A percentile compares a stretch with the other conserved stretches of the same genome.
Evolutionary conservation across 2,113 vertebrate species (phyloP).

Genomic region (Oryzias curvinotus): DNA sequence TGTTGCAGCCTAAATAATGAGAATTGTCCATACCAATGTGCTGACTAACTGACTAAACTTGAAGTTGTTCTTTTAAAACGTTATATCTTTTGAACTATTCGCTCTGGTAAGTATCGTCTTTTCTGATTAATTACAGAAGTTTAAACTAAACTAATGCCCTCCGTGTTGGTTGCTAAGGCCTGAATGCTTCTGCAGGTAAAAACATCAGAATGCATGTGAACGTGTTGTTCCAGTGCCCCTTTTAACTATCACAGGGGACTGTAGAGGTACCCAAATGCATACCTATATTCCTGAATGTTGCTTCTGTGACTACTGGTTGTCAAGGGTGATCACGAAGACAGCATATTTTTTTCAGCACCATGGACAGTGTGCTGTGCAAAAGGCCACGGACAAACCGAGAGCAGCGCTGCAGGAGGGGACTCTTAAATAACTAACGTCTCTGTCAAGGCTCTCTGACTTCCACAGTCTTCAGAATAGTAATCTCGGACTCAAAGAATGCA

Average conservation of each 20-base stretch:
- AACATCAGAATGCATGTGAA: background rate
- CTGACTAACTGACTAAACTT: background rate
- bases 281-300: constrained; percentile 21
- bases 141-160: constrained; percentile 21
- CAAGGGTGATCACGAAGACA: constrained; percentile 22
- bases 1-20: constrained; percentile 5
- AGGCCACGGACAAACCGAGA: constrained; percentile 54
- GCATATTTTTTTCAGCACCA: constrained; percentile 33
- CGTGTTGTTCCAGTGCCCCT: background rate
- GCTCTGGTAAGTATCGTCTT: background rate
- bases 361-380: constrained; percentile 37
- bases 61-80: background rate
- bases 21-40: background rate
- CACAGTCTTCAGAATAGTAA: constrained; percentile 38
- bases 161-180: constrained; percentile 20
- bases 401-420: constrained; percentile 42
- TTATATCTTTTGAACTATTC: constrained; percentile 3
- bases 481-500: constrained; percentile 3
- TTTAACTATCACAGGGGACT: background rate
- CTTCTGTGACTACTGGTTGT: constrained; percentile 32
- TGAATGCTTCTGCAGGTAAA: constrained; percentile 1
- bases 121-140: constrained; percentile 6
- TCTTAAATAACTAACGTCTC: constrained; percentile 30
- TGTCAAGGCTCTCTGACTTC: constrained; percentile 22
- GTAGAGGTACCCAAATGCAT: constrained; percentile 14